phyloP scores from a whole-genome alignment of 2,113 vertebrate genomes.

The Pluvianellus socialis region DNA sequence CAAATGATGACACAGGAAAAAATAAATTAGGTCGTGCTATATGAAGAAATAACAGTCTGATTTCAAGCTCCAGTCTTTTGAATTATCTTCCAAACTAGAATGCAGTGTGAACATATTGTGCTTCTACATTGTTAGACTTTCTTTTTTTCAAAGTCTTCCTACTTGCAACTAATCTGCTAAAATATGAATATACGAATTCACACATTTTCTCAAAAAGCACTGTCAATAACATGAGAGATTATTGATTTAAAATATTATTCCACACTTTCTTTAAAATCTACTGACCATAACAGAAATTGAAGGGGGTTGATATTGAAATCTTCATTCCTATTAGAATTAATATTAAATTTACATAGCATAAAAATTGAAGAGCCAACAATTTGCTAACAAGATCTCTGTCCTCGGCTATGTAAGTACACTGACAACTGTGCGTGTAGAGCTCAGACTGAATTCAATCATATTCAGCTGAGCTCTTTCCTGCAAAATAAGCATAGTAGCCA shows the following conservation, averaged over 20 bases:
- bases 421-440: accelerated
- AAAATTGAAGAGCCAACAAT: not conserved
- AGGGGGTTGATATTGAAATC: not conserved
- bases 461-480: not conserved
- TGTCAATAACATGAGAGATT: not conserved
- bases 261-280: not conserved
- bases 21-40: not conserved
- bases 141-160: not conserved
- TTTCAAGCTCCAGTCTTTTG: not conserved
- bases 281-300: not conserved
- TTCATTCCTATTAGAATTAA: not conserved
- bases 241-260: not conserved
- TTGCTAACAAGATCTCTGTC: not conserved
- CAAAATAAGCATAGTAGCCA: not conserved
- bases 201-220: not conserved
- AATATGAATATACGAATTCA: not conserved
- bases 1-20: not conserved
- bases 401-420: not conserved
- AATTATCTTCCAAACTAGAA: not conserved
- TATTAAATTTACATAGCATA: not conserved
- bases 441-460: not conserved
- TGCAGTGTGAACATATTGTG: not conserved
- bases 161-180: not conserved
- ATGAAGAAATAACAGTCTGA: not conserved
- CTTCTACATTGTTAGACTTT: not conserved